These are phyloP conservation scores for Chloroceryle inda DNA, from an alignment of 2,797 vertebrate genomes.

Conservation along the genomic window DNA sequence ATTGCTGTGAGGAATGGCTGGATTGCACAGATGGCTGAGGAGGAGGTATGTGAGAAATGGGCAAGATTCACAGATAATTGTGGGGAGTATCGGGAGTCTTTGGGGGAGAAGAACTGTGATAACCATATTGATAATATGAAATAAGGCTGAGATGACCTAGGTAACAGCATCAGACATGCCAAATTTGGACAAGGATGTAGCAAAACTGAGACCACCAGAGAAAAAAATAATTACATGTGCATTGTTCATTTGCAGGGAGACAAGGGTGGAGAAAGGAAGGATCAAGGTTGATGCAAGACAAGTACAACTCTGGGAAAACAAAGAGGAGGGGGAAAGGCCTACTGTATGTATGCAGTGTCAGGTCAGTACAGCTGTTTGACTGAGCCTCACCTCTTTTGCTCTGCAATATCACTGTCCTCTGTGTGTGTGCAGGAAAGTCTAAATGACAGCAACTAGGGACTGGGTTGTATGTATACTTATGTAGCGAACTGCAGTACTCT, in stretches of 20 bases:
- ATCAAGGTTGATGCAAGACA: neutral
- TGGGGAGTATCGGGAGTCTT: neutral
- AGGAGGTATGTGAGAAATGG: neutral
- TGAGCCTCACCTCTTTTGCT: neutral
- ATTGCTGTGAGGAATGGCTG: neutral
- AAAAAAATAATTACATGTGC: neutral
- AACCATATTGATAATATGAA: neutral
- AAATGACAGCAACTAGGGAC: neutral
- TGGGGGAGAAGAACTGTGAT: neutral
- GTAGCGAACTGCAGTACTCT: neutral
- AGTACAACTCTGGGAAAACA: neutral
- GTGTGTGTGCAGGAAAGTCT: neutral
- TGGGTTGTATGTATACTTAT: neutral
- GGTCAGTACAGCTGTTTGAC: neutral
- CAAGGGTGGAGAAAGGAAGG: neutral
- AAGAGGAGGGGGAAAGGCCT: neutral
- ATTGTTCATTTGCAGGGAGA: neutral
- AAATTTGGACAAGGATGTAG: neutral
- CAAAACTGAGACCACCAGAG: neutral
- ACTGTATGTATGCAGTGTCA: neutral
- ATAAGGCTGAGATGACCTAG: neutral
- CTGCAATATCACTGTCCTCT: neutral
- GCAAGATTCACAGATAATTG: neutral
- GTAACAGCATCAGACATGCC: neutral
- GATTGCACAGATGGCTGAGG: conserved; percentile 23